Base-by-base conservation (phyloP, 2,888 invertebrate genomes). In the Yponomeuta evonymella region DNA sequence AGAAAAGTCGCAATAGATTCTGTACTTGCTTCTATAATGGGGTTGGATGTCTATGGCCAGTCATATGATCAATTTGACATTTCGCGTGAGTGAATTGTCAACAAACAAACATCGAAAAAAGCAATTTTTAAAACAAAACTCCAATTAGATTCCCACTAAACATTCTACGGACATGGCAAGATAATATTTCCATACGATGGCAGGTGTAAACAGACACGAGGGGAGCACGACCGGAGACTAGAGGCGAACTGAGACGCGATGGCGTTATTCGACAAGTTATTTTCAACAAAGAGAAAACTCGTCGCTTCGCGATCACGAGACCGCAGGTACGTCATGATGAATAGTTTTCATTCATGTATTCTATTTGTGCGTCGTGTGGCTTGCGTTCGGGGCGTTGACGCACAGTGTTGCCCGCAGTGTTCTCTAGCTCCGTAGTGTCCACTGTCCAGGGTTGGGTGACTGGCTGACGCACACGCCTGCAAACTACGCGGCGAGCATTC, bases 211-310 rank as follows among this genome's bases (percentile, higher is more conserved):
- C 10, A 63, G 62, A 63, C 30, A 62, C 62, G 70, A 12, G 36
- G 33, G 33, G 29, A 48, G 10, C n/a, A 70, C 63, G 62, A n/a
- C 63, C 8, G 83, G 83, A 78, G 80, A 80, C 77, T 58, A 58
- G 51, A 58, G 51, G 51, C 51, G 15, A 77, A 79, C 78, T 84
- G 81, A 43, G 43, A 88, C 78, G 93, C 89, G 87, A 96, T 96
- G 96, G 95, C 95, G 92, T 93, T 96, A 88, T 93, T 96, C 85
- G 95, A 95, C 83, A 95, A 95, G 93, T 88, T 96, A 78, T 94
- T 95, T 89, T 92, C 93, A 80, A 91, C 94, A 85, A 95, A 94
- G 87, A 93, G 93, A 91, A 91, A 93, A 86, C 84, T 90, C 77
- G 82, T 88, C 79, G 87, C 85, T 81, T 82, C 81, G 80, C 79